phyloP scores from a whole-genome alignment of 2,888 invertebrate genomes.

The Halictus quadricinctus region DNA sequence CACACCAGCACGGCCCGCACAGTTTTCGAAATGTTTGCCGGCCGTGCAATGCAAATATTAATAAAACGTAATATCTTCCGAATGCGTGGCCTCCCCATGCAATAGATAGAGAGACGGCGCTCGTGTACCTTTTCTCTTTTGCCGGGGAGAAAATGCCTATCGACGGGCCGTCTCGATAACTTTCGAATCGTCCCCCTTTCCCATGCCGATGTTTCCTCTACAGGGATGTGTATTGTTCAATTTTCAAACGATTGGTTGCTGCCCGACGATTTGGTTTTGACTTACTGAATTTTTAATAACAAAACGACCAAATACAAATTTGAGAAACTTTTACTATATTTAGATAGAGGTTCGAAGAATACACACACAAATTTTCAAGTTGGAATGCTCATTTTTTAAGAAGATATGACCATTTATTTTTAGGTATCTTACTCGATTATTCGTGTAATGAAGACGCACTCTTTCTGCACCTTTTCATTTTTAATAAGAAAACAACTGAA shows the following conservation, averaged over 20 bases:
- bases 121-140: constrained; percentile 33
- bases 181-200: background rate
- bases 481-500: too few relatives aligned
- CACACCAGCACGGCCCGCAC: constrained; percentile 44
- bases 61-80: constrained; percentile 71
- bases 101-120: background rate
- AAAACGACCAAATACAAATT: background rate
- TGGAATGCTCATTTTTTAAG: background rate
- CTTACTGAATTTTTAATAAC: background rate
- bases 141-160: constrained; percentile 8
- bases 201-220: background rate
- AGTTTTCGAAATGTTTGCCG: constrained; percentile 64
- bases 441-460: background rate
- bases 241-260: background rate
- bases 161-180: constrained; percentile 10
- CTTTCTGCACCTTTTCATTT: too few relatives aligned
- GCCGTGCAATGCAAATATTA: constrained; percentile 70
- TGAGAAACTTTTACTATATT: too few relatives aligned
- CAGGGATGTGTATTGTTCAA: background rate
- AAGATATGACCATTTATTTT: background rate
- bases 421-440: too few relatives aligned
- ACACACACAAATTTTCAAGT: too few relatives aligned
- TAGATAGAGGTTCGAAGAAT: background rate
- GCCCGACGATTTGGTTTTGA: background rate
- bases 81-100: constrained; percentile 51